These are phyloP conservation scores for Capricornis sumatraensis DNA, from an alignment of 2,113 vertebrate species.

Conservation along the genomic window DNA sequence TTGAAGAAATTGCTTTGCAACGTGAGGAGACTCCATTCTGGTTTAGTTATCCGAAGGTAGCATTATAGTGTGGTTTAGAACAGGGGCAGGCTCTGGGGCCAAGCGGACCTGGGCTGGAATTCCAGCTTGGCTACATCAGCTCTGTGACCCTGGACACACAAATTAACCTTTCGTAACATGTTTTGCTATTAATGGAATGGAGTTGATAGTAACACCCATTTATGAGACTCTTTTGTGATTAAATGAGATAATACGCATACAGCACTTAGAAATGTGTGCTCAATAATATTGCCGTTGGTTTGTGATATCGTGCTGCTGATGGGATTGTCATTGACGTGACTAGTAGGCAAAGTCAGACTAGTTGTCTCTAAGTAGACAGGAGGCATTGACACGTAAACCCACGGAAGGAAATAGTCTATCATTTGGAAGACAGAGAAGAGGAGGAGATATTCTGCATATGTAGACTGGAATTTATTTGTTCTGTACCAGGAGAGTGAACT, in stretches of 20 bases:
- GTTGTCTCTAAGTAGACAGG: neutral
- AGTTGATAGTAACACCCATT: neutral
- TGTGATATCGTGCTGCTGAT: neutral
- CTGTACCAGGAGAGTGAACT: neutral
- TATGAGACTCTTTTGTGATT: neutral
- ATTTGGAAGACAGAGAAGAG: neutral
- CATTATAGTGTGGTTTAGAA: neutral
- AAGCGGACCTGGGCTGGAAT: neutral
- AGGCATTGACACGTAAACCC: neutral
- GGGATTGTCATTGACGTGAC: neutral
- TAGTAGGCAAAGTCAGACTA: neutral
- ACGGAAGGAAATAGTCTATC: neutral
- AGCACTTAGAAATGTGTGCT: neutral
- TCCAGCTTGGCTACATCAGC: neutral
- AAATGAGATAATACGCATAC: neutral
- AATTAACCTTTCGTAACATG: conserved; percentile 12
- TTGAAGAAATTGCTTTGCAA: conserved; percentile 57
- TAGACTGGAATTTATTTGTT: neutral
- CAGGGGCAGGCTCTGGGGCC: neutral
- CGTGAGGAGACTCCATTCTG: conserved; percentile 50
- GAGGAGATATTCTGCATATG: neutral
- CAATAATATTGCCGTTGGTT: neutral
- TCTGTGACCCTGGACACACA: neutral
- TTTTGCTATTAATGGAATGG: neutral
- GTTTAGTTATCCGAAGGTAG: neutral